Evolutionary conservation across 2,797 vertebrate genomes (phyloP).

Genomic region (Lindbergichthys nudifrons): DNA sequence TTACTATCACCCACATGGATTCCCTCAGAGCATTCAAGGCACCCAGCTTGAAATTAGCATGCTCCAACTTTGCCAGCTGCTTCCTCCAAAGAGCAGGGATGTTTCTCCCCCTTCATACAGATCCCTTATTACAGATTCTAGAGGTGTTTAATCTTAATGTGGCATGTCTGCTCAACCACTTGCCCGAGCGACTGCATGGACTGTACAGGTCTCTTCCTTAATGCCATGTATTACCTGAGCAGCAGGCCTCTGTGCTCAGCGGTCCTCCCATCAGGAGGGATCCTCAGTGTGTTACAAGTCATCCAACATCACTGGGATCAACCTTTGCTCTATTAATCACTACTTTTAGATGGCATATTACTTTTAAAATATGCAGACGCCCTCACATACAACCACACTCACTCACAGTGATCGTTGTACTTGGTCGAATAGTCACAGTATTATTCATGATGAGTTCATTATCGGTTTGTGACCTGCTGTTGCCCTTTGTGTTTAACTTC

Average conservation of each 20-base stretch:
- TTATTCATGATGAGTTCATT: slow-evolving; percentile 30
- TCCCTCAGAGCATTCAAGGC: slow-evolving; percentile 17
- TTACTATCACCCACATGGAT: slow-evolving; percentile 18
- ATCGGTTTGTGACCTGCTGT: slow-evolving; percentile 36
- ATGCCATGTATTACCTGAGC: slow-evolving; percentile 51
- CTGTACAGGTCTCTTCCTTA: slow-evolving; percentile 29
- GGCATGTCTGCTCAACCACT: slow-evolving; percentile 22
- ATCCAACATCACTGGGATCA: slow-evolving; percentile 9
- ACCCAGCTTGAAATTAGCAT: slow-evolving; percentile 33
- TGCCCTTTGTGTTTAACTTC: slow-evolving; percentile 25
- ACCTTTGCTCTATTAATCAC: slow-evolving; percentile 28
- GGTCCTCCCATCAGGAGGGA: slow-evolving; percentile 11
- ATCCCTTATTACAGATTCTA: slow-evolving; percentile 41
- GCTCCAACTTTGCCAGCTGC: slow-evolving; percentile 44
- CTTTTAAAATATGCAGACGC: background rate
- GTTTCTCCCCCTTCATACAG: slow-evolving; percentile 13
- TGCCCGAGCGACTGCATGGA: background rate
- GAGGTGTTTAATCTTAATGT: slow-evolving; percentile 42
- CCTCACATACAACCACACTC: background rate
- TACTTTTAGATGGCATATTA: slow-evolving; percentile 24
- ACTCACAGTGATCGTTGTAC: slow-evolving; percentile 1
- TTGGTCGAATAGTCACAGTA: background rate
- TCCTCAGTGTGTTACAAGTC: slow-evolving; percentile 19
- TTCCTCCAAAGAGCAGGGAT: slow-evolving; percentile 15
- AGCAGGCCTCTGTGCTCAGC: slow-evolving; percentile 32